Evolutionary conservation across 2,888 invertebrate species (phyloP), one percentile per base, ranked within the genome.

Genomic region (Melanotus villosus): DNA sequence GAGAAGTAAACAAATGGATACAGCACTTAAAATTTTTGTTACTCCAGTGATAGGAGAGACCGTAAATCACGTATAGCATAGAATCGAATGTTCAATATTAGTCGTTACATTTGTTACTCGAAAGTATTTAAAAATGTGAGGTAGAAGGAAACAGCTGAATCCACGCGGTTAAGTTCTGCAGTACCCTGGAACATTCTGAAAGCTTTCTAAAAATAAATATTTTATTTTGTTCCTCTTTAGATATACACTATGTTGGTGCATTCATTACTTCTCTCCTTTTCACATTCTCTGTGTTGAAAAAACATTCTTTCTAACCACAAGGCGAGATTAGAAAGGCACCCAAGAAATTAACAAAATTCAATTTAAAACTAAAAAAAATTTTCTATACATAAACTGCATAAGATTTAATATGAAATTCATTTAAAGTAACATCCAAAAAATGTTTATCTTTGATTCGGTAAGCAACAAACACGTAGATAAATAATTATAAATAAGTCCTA

Each of bases 121-220:
- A 52, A 47, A 16, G 26, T 47, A 36, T 23, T 50, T 38, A 62
- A 62, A 58, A 59, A 59, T 52, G 38, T 32, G 34, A n/a, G 66
- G 50, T 66, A 60, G 45, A 66, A 66, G 21, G 54, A 60, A 47
- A 66, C 21, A 43, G 30, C 30, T 18, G 18, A 16, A 32, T 52
- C 23, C 19, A 43, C 41, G 52, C 34, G 16, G 30, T 16, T 32
- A 30, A 60, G 23, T 62, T 47, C 30, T 56, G 30, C 54, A 65
- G 47, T 64, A 54, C 66, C 62, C 59, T 62, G 60, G 73, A 73
- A 72, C 73, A 69, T 71, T 72, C 68, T 76, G 67, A 75, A 75
- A 75, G 73, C 67, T 73, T 73, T 74, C 76, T 74, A 77, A 71
- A 76, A 75, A 74, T 75, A 76, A 68, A 72, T 63, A 63, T 68